Evolutionary conservation across 30 jellyfish, hydroid and myxozoan genomes (phyloP), one percentile per base, ranked within the genome.

Genomic region (Aurelia aurita): DNA sequence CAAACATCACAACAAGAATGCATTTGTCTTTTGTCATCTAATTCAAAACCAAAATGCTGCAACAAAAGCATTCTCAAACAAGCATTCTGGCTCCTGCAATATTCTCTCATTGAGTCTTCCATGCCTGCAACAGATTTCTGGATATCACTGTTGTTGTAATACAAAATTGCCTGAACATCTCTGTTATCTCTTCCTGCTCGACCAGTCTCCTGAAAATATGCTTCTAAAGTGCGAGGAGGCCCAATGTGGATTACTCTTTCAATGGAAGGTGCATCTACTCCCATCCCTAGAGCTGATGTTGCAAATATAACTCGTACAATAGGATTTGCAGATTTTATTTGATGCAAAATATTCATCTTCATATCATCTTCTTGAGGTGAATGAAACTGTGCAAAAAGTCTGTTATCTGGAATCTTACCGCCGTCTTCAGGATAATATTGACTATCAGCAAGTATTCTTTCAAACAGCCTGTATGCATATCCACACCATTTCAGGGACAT

Each of bases 21-120:
- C 5, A 31, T 3, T 31, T 31, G 43, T 31, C 43, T 3, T 31
- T 31, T 31, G 43, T 31, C 43, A 31, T 31, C 43, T 2, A 2
- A 2, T 31, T 31, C 43, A 31, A 31, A 31, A 31, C 43, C 43
- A 31, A 31, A 31, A 31, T 31, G 43, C 43, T 31, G 43, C 43
- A 31, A 31, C 43, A 31, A 5, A 31, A 31, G 20, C 19, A 55
- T 35, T 23, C 89, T 58, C 67, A 77, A 77, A 61, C 89, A 77
- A 5, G 35, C 29, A 29, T 35, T 28, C 27, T 77, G 35, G 20
- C 62, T 58, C 16, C 27, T 57, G 31, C 89, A 77, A 31, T 22
- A 77, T 18, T 27, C 55, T 39, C 67, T 77, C 83, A 77, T 59
- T 5, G 80, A 29, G 12, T 77, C 68, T 8, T 77, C 65, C 47